phyloP scores from a whole-genome alignment of 1,140 invertebrate species.

The Periplaneta americana region DNA sequence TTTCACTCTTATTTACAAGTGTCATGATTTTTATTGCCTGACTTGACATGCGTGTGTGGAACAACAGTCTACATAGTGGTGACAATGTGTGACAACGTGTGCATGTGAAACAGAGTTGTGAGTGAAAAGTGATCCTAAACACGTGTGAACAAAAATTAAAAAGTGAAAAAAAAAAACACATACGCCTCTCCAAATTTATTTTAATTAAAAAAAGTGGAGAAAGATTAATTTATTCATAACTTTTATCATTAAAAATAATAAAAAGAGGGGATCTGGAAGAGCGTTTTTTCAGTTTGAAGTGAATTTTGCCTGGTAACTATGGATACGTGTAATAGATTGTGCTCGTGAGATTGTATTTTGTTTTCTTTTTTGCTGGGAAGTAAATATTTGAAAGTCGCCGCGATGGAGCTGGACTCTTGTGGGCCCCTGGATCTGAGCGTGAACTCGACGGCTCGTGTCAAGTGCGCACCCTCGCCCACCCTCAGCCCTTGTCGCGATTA shows the following conservation, averaged over 20 bases:
- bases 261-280: too few relatives aligned
- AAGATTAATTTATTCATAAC: too few relatives aligned
- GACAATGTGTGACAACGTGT: neutral
- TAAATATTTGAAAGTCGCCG: neutral
- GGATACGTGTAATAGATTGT: neutral
- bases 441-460: conserved; percentile 26
- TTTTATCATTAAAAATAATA: too few relatives aligned
- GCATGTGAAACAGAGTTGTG: neutral
- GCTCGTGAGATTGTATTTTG: neutral
- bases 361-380: too few relatives aligned
- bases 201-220: too few relatives aligned
- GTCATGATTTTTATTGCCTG: neutral
- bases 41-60: neutral
- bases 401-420: conserved; percentile 37
- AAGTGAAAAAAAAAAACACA: too few relatives aligned
- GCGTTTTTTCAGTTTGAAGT: neutral
- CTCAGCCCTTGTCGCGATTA: conserved; percentile 46
- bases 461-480: neutral
- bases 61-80: too few relatives aligned
- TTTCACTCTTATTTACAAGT: neutral
- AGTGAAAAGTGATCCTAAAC: too few relatives aligned
- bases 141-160: neutral
- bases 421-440: conserved; percentile 54
- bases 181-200: too few relatives aligned
- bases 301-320: neutral